These are phyloP conservation scores for Riparia riparia DNA, from an alignment of 2,113 vertebrate genomes.

Conservation along the genomic window DNA sequence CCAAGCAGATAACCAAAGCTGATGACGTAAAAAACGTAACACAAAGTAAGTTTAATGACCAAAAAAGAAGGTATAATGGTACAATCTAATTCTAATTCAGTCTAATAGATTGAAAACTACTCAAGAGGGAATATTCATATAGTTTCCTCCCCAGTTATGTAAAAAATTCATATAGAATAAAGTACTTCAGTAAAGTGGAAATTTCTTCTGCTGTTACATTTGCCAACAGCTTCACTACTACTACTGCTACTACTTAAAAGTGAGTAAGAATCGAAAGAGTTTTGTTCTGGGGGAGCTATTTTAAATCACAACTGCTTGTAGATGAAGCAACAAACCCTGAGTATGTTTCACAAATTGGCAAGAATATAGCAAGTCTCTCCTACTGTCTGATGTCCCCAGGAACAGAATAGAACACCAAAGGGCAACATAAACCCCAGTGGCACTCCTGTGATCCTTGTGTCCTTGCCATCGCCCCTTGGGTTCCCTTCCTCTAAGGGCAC, in stretches of 20 bases:
- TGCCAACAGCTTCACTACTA: not conserved
- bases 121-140: not conserved
- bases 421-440: not conserved
- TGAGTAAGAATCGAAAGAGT: not conserved
- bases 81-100: not conserved
- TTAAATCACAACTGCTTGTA: not conserved
- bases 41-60: not conserved
- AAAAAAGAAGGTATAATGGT: not conserved
- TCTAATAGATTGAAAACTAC: not conserved
- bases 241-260: not conserved
- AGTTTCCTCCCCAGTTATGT: not conserved
- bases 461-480: not conserved
- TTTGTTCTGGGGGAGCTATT: not conserved
- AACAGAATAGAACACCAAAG: not conserved
- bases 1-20: not conserved
- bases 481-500: not conserved
- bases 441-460: not conserved
- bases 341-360: not conserved
- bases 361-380: not conserved
- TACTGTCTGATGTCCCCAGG: not conserved
- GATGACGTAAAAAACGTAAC: not conserved
- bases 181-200: not conserved
- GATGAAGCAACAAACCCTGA: conserved; percentile 6
- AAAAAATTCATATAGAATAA: not conserved
- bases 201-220: not conserved